phyloP scores from a whole-genome alignment of 2,113 vertebrate genomes.

The Apeltes quadracus region DNA sequence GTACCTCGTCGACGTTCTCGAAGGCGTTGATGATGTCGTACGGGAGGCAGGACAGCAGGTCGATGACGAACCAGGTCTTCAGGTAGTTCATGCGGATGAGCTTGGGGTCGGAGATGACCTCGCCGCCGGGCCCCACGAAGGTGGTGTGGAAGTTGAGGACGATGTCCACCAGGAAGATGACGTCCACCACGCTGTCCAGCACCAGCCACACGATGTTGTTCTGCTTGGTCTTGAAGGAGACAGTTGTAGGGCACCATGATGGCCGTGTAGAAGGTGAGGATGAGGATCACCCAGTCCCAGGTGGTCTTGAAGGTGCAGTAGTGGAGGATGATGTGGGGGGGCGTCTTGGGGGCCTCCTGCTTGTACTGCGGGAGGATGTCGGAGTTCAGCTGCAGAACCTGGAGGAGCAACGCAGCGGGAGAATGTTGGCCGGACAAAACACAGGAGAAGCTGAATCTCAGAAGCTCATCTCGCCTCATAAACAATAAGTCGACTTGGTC shows the following conservation, averaged over 20 bases:
- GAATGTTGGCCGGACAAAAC: too few relatives aligned
- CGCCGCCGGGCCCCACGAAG: conserved; percentile 96
- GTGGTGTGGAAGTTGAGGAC: conserved; percentile 98
- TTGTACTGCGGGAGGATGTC: conserved; percentile 99
- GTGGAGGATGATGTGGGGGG: conserved; percentile 96
- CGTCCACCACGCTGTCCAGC: conserved; percentile 97
- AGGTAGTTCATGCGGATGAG: conserved; percentile 98
- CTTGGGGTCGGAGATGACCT: conserved; percentile 97
- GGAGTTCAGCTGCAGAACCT: conserved; percentile 96
- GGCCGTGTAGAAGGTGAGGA: conserved; percentile 97
- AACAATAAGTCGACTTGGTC: too few relatives aligned
- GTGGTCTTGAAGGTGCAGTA: conserved; percentile 99
- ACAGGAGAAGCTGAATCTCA: too few relatives aligned
- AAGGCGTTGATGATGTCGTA: conserved; percentile 99
- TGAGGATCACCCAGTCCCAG: conserved; percentile 98
- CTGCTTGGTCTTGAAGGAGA: conserved; percentile 98
- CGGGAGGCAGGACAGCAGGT: conserved; percentile 97
- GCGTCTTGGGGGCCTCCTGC: conserved; percentile 97
- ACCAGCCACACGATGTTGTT: conserved; percentile 98
- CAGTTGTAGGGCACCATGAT: conserved; percentile 98
- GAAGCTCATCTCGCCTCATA: too few relatives aligned
- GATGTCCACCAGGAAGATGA: conserved; percentile 97
- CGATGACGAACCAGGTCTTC: conserved; percentile 99
- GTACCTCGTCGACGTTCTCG: conserved; percentile 98
- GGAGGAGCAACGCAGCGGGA: not conserved